Evolutionary conservation across 2,797 vertebrate species (phyloP), one percentile per base, ranked within the genome.

Genomic region (Nyctalus aviator): DNA sequence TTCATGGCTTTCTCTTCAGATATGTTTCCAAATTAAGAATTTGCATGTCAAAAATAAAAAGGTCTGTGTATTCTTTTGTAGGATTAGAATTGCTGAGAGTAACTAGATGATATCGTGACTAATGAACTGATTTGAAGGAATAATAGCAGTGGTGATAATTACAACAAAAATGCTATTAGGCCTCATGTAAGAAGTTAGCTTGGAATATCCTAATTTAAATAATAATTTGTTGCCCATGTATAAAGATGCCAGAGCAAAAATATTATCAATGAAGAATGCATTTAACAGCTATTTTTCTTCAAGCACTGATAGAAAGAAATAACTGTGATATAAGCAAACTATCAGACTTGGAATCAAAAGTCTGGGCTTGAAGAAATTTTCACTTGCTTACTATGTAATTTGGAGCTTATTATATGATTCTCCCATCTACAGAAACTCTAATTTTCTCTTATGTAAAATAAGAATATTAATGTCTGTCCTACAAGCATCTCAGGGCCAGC

Each of bases 1-100:
- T 85, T 91, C 30, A 81, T 55, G 55, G 3, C 14, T 93, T 91
- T 90, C 46, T 93, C 35, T 93, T 94, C 48, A 75, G 32, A 15
- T 71, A 55, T 30, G 8, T 72, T 79, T 93, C 62, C 72, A 87
- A 75, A 50, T 27, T 68, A 89, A 83, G 48, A 83, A 37, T 53
- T 53, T 81, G 64, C 55, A 55, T 69, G 66, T 41, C 0, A 59
- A 83, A 71, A 75, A 75, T 48, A 37, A 6, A 21, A 76, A 87
- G 3, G 10, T 68, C 18, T 81, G 2, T 59, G 27, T 30, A 59
- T 41, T 91, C 8, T 90, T 88, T 46, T 64, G 20, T 81, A 35
- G 13, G 17, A 32, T 68, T 82, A 78, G 75, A 82, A 78, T 55
- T 68, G 8, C 32, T 84, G 25, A 81, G 90, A 64, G 35, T 75